Conservation (phyloP, 2,888 invertebrate genomes). For the Branchipolynoe longqiensis region DNA sequence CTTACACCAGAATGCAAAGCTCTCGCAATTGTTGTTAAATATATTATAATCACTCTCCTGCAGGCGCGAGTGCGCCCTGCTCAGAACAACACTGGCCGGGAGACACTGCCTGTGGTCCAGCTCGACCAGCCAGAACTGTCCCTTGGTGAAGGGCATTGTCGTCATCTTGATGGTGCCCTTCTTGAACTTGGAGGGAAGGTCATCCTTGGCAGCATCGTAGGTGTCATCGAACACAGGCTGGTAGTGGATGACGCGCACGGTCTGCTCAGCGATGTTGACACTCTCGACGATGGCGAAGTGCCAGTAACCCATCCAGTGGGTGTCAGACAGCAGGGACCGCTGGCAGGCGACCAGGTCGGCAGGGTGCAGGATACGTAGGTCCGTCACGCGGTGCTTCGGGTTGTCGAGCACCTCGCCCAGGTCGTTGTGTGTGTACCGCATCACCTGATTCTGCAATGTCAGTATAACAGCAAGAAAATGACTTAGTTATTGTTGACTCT, state of each 20-base stretch:
- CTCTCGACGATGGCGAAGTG: constrained; percentile 22
- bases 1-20: constrained; percentile 40
- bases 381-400: not conserved
- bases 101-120: not conserved
- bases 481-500: too few species aligned
- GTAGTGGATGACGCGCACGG: constrained; percentile 5
- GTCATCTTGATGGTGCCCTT: not conserved
- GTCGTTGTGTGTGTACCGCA: constrained; percentile 13
- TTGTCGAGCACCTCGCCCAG: constrained; percentile 3
- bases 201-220: not conserved
- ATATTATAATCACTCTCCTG: constrained; percentile 7
- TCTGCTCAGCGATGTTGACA: not conserved
- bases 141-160: not conserved
- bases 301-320: constrained; percentile 33
- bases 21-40: constrained; percentile 16
- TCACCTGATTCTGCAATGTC: not conserved
- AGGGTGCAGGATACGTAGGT: not conserved
- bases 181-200: not conserved
- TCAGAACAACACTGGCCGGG: not conserved
- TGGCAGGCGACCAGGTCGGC: constrained; percentile 23
- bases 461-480: too few species aligned
- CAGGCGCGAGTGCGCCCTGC: not conserved
- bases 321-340: not conserved
- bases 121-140: not conserved
- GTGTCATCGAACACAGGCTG: constrained; percentile 21